phyloP scores from a whole-genome alignment of 2,113 vertebrate genomes.

The Ctenomys sociabilis region DNA sequence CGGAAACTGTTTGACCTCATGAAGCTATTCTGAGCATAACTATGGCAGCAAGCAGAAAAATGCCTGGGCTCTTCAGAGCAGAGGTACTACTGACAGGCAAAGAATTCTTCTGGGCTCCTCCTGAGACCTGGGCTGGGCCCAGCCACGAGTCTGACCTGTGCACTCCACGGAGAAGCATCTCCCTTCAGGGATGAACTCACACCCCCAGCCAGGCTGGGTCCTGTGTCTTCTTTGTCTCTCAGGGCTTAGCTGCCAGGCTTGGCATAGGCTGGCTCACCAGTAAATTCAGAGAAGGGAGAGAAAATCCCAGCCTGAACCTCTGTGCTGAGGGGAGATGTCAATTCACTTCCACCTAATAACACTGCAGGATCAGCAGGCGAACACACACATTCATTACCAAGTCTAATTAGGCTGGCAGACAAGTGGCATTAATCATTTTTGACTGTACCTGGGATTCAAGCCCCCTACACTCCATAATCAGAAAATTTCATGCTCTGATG shows the following conservation, averaged over 20 bases:
- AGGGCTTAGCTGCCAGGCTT: neutral
- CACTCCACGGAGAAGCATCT: neutral
- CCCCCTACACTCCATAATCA: constrained; percentile 70
- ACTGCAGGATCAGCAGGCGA: constrained; percentile 23
- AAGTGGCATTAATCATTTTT: constrained; percentile 79
- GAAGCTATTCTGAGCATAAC: neutral
- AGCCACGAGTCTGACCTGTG: neutral
- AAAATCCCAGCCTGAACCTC: neutral
- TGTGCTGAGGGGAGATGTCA: constrained; percentile 26
- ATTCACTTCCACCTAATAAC: constrained; percentile 32
- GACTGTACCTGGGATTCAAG: constrained; percentile 75
- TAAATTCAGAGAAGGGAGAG: neutral
- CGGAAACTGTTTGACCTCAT: fast-evolving
- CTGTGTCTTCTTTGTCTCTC: neutral
- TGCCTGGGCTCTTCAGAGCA: neutral
- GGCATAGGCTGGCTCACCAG: neutral
- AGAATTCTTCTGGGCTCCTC: neutral
- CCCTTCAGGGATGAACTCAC: neutral
- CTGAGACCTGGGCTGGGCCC: neutral
- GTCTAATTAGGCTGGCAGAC: constrained; percentile 76
- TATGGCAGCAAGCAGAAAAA: neutral
- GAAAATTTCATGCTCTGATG: constrained; percentile 70
- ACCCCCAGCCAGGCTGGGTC: neutral
- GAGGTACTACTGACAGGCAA: neutral
- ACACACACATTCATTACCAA: constrained; percentile 74